A percentile compares a stretch with the other conserved stretches of the same genome.
phyloP scores from a whole-genome alignment of 2,888 invertebrate genomes.

The Cepaea hortensis region DNA sequence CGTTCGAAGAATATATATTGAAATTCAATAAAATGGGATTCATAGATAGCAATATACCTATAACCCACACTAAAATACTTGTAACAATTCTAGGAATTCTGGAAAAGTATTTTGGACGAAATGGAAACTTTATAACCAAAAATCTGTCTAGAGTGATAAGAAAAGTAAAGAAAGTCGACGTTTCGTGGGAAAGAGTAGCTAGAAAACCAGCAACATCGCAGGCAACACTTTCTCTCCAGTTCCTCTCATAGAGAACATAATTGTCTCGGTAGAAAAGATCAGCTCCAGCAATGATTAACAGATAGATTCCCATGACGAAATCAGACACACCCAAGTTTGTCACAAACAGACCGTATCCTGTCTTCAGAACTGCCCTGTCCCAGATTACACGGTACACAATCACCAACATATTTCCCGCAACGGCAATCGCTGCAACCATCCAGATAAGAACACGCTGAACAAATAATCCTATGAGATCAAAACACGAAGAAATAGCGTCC shows the following conservation, averaged over 20 bases:
- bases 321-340: constrained; percentile 8
- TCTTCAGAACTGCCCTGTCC: not conserved
- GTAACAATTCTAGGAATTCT: constrained; percentile 57
- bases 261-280: constrained; percentile 53
- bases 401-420: not conserved
- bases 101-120: constrained; percentile 53
- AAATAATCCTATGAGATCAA: not conserved
- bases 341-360: not conserved
- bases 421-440: not conserved
- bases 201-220: constrained; percentile 60
- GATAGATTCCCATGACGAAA: not conserved
- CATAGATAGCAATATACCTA: constrained; percentile 51
- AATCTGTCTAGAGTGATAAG: constrained; percentile 73
- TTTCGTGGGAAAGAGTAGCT: constrained; percentile 78
- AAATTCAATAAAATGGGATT: not conserved
- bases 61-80: constrained; percentile 61
- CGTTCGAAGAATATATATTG: constrained; percentile 28
- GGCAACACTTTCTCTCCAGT: constrained; percentile 56
- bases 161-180: constrained; percentile 67
- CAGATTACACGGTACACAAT: not conserved
- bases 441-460: not conserved
- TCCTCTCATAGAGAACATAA: constrained; percentile 57
- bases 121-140: constrained; percentile 78
- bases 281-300: not conserved
- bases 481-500: not conserved